Conservation (phyloP, 2,113 vertebrate genomes). For the Serilophus lunatus region DNA sequence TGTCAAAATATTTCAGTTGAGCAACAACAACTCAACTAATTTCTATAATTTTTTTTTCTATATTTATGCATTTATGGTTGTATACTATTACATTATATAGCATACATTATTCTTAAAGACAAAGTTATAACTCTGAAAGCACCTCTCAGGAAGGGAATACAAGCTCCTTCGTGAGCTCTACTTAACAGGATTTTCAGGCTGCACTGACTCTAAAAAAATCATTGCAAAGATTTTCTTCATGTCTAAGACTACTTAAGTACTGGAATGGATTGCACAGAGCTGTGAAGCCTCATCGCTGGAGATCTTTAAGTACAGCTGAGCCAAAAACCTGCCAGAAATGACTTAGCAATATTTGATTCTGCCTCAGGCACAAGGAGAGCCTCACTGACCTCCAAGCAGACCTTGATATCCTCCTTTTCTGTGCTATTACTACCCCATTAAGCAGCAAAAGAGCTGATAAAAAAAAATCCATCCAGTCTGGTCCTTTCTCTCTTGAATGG, state of each 20-base stretch:
- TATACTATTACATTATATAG: not conserved
- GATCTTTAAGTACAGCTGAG: not conserved
- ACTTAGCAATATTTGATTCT: not conserved
- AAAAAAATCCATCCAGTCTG: not conserved
- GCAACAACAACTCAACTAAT: slow-evolving; percentile 34
- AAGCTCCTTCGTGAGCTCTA: not conserved
- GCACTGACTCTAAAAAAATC: not conserved
- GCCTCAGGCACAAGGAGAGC: not conserved
- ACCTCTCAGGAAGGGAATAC: not conserved
- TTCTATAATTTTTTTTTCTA: not conserved
- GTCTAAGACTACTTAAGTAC: not conserved
- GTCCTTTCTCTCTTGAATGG: not conserved
- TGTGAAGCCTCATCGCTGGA: not conserved
- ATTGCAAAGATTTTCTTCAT: not conserved
- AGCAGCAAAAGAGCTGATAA: not conserved
- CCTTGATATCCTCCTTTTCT: not conserved
- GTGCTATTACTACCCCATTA: not conserved
- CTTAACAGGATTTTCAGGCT: not conserved
- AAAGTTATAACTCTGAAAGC: not conserved
- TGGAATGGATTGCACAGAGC: not conserved
- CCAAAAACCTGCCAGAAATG: not conserved
- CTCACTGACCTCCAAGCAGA: not conserved
- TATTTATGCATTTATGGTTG: not conserved
- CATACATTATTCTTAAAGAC: not conserved
- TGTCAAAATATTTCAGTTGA: slow-evolving; percentile 60